Percentiles rank a stretch among this genome's conserved stretches.
phyloP scores from a whole-genome alignment of 2,113 vertebrate genomes.

The Gavia stellata region DNA sequence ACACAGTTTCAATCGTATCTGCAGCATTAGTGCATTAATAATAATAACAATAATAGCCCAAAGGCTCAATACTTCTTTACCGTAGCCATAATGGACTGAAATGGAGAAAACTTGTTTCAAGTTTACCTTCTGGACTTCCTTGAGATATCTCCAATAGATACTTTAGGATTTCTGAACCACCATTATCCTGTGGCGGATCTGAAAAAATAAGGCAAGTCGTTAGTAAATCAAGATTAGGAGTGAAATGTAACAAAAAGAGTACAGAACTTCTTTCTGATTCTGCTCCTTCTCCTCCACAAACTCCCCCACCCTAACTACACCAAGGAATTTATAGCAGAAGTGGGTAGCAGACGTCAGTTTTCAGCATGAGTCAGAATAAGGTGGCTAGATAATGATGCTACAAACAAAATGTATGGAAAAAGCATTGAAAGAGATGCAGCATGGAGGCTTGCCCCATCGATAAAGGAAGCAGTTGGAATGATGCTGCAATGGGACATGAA shows the following conservation, averaged over 20 bases:
- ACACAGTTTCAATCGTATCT: not conserved
- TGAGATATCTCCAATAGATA: constrained; percentile 92
- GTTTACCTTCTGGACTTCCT: constrained; percentile 87
- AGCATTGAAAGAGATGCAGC: not conserved
- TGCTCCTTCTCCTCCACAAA: not conserved
- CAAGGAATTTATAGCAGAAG: not conserved
- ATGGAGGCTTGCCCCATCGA: rapidly evolving
- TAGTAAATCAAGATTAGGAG: not conserved
- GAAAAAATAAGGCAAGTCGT: not conserved
- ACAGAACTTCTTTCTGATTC: not conserved
- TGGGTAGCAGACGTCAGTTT: not conserved
- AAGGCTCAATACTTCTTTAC: not conserved
- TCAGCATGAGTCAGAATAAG: not conserved
- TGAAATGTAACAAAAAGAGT: not conserved
- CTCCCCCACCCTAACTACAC: not conserved
- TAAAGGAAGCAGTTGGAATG: not conserved
- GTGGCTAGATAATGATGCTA: not conserved
- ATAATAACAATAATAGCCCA: not conserved
- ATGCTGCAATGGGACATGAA: not conserved
- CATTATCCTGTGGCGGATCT: constrained; percentile 94
- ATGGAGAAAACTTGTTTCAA: not conserved
- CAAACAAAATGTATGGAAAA: not conserved
- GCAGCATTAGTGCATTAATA: not conserved
- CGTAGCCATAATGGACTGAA: not conserved
- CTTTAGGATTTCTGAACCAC: constrained; percentile 90